Base-by-base conservation (phyloP, 2,797 vertebrate genomes). In the Picus viridis region DNA sequence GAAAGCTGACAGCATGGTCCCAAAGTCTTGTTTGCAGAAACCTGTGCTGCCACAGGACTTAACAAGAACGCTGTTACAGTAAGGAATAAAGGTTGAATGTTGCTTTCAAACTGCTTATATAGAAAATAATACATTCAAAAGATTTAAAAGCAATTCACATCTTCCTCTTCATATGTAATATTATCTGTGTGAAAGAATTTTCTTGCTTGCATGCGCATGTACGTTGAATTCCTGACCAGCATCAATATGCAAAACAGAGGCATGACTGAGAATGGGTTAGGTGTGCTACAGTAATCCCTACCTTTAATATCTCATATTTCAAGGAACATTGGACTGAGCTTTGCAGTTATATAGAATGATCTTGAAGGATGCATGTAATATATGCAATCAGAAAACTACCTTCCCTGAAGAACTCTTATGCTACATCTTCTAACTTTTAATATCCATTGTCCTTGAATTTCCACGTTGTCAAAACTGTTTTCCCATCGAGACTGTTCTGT, bases 361-460 rank as follows among this genome's bases (percentile, higher is more conserved):
- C 3, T 18, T 64, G 34, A 73, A 56, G 23, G 14, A 24, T 43
- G 62, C 10, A 34, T 5, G 7, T 41, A 62, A 49, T 49, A 53
- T 6, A 22, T 3, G 6, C 30, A 58, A 30, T 47, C 32, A 69
- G 56, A 58, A 72, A 83, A 74, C 22, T 70, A 36, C 34, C 39
- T 84, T 84, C 63, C 30, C 53, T 64, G 47, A 69, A 72, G 53
- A 78, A 36, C 27, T 80, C 18, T 68, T 89, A n/a, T 34, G 54
- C 16, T 74, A 9, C 67, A 27, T 53, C 69, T 64, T 79, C 49
- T 86, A 82, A 49, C 20, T 39, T 92, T 57, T 77, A 81, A 74
- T 77, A 59, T n/a, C 56, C 57, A 49, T 51, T 88, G 64, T 47
- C 61, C 71, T 93, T 94, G 34, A 83, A 71, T 83, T 88, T 85